phyloP scores from a whole-genome alignment of 2,888 invertebrate genomes.

The Machimus atricapillus region DNA sequence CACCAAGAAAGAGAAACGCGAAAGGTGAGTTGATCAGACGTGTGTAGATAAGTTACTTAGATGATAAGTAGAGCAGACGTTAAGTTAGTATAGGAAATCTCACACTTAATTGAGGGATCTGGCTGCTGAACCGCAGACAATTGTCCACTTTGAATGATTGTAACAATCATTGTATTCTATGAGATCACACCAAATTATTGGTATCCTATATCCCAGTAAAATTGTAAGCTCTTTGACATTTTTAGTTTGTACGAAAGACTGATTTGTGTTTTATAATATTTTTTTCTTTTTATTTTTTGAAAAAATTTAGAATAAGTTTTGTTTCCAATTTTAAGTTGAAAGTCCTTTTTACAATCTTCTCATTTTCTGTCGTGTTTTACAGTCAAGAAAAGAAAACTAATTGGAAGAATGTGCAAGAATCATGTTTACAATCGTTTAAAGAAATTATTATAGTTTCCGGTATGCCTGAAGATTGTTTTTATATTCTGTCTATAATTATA shows the following conservation, averaged over 20 bases:
- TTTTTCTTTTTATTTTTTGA: not conserved
- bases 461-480: not conserved
- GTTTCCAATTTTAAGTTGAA: not conserved
- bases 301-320: not conserved
- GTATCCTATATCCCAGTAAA: not conserved
- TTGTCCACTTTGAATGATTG: not conserved
- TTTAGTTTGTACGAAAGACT: conserved; percentile 12
- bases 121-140: not conserved
- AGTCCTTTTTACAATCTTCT: not conserved
- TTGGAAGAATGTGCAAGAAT: not conserved
- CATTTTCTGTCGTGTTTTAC: not conserved
- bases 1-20: conserved; percentile 41
- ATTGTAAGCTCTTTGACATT: not conserved
- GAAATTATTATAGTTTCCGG: not conserved
- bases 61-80: not conserved
- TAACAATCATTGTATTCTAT: not conserved
- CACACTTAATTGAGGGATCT: not conserved
- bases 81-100: not conserved
- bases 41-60: conserved; percentile 31
- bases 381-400: not conserved
- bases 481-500: no score
- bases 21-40: conserved; percentile 47
- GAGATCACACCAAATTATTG: not conserved
- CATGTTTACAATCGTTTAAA: not conserved
- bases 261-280: conserved; percentile 15